Conservation (phyloP, 2,113 vertebrate species). For the Dicaeum eximium region DNA sequence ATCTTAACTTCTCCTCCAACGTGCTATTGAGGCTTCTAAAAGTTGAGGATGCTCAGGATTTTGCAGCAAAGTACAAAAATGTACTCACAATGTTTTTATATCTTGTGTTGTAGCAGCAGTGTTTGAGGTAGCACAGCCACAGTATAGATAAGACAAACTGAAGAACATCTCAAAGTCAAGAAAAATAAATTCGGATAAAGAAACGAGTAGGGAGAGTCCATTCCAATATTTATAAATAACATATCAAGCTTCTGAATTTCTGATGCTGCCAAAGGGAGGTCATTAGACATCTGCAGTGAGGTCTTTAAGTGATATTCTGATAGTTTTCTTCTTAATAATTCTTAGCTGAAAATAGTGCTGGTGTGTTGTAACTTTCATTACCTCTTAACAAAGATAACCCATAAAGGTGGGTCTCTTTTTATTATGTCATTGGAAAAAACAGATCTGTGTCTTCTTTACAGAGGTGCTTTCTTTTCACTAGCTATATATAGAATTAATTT, state of each 20-base stretch:
- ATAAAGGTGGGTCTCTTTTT: not conserved
- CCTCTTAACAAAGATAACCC: not conserved
- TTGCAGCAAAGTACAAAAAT: not conserved
- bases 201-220: not conserved
- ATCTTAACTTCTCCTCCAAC: not conserved
- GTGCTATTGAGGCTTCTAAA: accelerated
- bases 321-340: not conserved
- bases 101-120: not conserved
- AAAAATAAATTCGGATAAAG: not conserved
- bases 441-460: not conserved
- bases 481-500: not conserved
- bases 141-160: not conserved
- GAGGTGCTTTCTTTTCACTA: not conserved
- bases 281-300: not conserved
- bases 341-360: not conserved
- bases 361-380: not conserved
- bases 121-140: not conserved
- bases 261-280: not conserved
- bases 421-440: not conserved
- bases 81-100: not conserved
- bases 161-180: not conserved
- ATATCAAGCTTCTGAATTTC: not conserved
- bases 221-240: not conserved
- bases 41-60: not conserved
- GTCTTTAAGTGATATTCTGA: not conserved